These are phyloP conservation scores for Sardina pilchardus DNA, from an alignment of 2,113 vertebrate species.

Conservation along the genomic window DNA sequence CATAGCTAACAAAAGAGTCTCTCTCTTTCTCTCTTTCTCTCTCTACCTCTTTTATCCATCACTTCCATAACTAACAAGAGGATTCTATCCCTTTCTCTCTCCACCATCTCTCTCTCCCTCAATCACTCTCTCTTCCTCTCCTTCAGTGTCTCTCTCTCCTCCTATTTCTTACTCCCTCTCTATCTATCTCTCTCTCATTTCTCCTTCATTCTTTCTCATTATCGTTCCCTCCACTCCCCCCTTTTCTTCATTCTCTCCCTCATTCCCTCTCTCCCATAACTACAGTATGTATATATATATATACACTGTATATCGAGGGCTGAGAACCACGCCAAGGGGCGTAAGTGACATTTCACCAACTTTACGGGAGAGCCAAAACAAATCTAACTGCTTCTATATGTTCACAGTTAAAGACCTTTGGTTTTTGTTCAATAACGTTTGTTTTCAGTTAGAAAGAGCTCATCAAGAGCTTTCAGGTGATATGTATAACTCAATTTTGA, in stretches of 20 bases:
- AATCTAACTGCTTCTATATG: no score
- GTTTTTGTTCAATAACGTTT: no score
- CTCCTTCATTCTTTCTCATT: conserved; percentile 35
- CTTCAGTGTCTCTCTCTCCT: conserved; percentile 27
- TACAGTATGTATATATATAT: no score
- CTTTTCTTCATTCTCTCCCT: not conserved
- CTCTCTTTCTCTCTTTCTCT: not conserved
- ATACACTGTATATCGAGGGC: no score
- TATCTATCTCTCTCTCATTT: conserved; percentile 15
- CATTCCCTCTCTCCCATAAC: conserved; percentile 25
- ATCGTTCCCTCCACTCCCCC: conserved; percentile 15
- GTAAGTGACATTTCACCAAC: no score
- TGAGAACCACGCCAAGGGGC: no score
- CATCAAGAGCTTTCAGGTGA: no score
- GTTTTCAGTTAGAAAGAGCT: no score
- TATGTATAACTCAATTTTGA: no score
- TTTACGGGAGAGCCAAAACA: no score
- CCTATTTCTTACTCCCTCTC: conserved; percentile 19
- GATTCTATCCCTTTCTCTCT: not conserved
- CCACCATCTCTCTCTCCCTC: conserved; percentile 41
- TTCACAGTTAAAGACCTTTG: no score
- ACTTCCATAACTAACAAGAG: not conserved
- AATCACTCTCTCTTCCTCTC: not conserved
- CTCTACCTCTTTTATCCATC: not conserved
- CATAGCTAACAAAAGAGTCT: not conserved